Evolutionary conservation across 2,888 invertebrate genomes (phyloP).

Genomic region (Lepetodrilus schrolli): DNA sequence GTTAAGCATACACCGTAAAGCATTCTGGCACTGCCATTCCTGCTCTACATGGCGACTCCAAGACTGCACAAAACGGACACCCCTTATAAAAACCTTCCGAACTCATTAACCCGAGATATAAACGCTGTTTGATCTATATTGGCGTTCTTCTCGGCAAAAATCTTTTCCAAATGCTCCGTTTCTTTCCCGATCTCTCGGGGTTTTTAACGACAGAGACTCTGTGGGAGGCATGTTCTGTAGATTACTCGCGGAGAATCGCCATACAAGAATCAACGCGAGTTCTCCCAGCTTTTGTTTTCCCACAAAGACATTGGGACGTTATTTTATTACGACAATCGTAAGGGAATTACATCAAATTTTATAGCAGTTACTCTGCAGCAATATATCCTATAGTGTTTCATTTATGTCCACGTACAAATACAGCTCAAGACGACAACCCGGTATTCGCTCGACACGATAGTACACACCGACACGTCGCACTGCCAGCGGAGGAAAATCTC

Average conservation of each 20-base stretch:
- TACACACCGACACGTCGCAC: no score
- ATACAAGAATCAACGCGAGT: neutral
- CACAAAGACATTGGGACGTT: neutral
- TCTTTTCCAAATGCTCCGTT: conserved; percentile 6
- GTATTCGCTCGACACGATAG: no score
- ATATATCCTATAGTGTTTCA: conserved; percentile 9
- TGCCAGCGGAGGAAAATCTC: no score
- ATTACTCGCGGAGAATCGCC: neutral
- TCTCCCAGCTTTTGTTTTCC: neutral
- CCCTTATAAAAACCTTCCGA: neutral
- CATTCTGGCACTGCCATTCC: neutral
- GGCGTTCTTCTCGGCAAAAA: neutral
- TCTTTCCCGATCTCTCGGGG: neutral
- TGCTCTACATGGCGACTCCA: neutral
- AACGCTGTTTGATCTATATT: conserved; percentile 3
- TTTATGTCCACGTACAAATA: no score
- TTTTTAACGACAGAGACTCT: neutral
- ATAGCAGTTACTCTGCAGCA: neutral
- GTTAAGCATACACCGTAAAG: neutral
- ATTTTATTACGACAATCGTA: neutral
- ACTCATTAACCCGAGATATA: conserved; percentile 24
- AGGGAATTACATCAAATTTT: conserved; percentile 7
- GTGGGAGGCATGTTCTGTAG: neutral
- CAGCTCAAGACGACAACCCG: no score
- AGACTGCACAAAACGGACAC: neutral